Base-by-base conservation (phyloP, 2,888 invertebrate genomes). In the Pecten maximus region DNA sequence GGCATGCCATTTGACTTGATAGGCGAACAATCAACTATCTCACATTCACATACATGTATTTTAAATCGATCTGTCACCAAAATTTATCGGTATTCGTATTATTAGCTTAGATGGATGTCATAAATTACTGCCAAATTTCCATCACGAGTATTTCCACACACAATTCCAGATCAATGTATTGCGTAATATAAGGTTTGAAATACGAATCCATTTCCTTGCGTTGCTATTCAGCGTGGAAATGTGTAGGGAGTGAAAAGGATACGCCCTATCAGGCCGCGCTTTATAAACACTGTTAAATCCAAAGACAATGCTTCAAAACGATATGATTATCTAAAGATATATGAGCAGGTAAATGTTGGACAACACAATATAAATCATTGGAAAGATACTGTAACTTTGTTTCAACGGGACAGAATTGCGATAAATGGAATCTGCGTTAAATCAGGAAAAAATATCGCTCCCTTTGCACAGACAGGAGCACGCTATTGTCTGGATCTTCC, bases 401-500 rank as follows among this genome's bases (percentile, higher is more conserved):
- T 35, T 74, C 74, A 74, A 35, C 15, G 35, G 35, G 74, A 35
- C 74, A 10, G 74, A 4, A 74, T 74, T 12, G 74, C 74, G 74
- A 74, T 74, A 74, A 74, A 74, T 35, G 35, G 35, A 74, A 74
- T 35, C 74, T 74, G 74, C 10, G 74, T 74, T 28, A 74, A 35
- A 35, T 74, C 74, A 74, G 12, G 35, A 74, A n/a, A 54, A 35
- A 74, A 10, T 74, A 35, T 74, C 35, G 28, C 35, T 74, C 0
- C 15, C 28, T 28, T 12, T 74, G 35, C 35, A 74, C 35, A 74
- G 74, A 74, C 74, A 15, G 35, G 60, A 35, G 74, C 74, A 10
- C 74, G 74, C 74, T 35, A 15, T 60, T 60, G 60, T 60, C 60
- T 60, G 60, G 60, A 28, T n/a, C 60, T 74, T 74, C 74, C 74